phyloP scores from a whole-genome alignment of 2,113 vertebrate genomes.

The Phalacrocorax pelagicus region DNA sequence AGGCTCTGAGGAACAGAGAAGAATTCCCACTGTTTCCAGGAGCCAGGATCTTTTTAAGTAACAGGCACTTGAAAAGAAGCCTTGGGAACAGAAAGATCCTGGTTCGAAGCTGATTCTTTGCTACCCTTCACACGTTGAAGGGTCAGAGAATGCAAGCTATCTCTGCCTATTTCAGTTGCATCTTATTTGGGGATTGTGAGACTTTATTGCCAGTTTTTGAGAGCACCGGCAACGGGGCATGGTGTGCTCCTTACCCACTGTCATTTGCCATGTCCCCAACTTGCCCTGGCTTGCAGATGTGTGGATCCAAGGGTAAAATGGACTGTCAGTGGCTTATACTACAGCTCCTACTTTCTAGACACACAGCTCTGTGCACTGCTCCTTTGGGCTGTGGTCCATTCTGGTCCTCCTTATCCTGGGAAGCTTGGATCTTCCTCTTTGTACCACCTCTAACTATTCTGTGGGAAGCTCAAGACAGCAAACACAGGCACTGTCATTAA shows the following conservation, averaged over 20 bases:
- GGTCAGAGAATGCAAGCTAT: background rate
- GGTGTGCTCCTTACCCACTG: background rate
- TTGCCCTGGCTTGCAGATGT: background rate
- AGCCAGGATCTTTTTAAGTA: background rate
- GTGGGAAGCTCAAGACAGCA: background rate
- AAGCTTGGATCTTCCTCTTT: background rate
- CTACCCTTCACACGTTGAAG: background rate
- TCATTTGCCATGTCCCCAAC: background rate
- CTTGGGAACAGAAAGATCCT: background rate
- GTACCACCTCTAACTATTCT: background rate
- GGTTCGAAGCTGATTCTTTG: background rate
- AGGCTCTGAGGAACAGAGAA: slow-evolving; percentile 5
- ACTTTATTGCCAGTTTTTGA: background rate
- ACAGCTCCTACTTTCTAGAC: background rate
- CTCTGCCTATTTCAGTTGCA: background rate
- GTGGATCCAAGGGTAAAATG: background rate
- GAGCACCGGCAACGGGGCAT: background rate
- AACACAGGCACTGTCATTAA: background rate
- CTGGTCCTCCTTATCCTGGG: background rate
- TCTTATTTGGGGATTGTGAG: background rate
- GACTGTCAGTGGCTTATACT: background rate
- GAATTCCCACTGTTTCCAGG: slow-evolving; percentile 1
- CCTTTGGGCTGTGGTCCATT: background rate
- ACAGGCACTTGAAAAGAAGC: slow-evolving; percentile 1
- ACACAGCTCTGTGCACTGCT: background rate